Evolutionary conservation across 2,113 vertebrate genomes (phyloP).

Genomic region (Oreotragus oreotragus): DNA sequence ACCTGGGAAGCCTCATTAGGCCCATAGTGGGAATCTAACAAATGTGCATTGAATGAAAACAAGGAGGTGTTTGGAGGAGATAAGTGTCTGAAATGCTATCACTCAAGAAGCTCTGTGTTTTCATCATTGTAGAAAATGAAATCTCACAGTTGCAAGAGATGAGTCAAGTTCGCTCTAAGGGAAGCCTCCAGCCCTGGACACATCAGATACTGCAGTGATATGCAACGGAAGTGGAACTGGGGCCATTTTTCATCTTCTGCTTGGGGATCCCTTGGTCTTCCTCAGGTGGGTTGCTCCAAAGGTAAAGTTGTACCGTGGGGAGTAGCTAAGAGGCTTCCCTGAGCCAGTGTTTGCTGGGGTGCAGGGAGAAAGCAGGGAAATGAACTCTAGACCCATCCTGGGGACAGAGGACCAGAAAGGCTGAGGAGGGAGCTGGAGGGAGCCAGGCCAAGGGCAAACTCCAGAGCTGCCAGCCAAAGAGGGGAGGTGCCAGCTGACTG

Average conservation of each 20-base stretch:
- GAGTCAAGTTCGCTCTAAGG: no score
- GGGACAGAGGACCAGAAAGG: not conserved
- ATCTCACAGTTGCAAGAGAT: not conserved
- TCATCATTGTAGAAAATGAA: not conserved
- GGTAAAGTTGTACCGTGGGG: not conserved
- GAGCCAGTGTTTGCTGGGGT: not conserved
- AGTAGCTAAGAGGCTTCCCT: not conserved
- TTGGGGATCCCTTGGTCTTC: no score
- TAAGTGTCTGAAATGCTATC: not conserved
- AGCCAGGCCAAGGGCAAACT: not conserved
- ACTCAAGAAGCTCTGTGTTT: not conserved
- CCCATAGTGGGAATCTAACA: not conserved
- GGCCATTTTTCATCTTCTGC: not conserved
- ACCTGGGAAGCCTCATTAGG: not conserved
- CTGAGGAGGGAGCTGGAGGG: not conserved
- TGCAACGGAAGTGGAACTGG: not conserved
- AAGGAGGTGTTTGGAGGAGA: not conserved
- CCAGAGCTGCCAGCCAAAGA: not conserved
- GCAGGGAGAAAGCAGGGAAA: not conserved
- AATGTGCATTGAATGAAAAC: not conserved
- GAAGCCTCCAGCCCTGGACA: not conserved
- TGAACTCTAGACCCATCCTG: not conserved
- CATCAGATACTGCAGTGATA: no score
- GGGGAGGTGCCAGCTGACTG: not conserved
- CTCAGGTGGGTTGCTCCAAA: not conserved